Evolutionary conservation across 1,140 invertebrate species (phyloP).

Genomic region (Leptinotarsa lineolata): DNA sequence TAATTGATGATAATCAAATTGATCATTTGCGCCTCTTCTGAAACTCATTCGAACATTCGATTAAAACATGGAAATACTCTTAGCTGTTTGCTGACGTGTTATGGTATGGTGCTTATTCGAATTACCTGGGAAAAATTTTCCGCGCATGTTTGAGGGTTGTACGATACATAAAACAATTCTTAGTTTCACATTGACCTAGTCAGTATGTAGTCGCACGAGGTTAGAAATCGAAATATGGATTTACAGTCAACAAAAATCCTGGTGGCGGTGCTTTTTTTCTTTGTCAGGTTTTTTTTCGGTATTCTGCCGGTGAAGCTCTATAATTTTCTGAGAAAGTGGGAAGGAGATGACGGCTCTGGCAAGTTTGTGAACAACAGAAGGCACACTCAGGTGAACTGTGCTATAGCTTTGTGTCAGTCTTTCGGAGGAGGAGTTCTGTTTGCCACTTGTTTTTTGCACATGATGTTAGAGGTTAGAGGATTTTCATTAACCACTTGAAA

Average conservation of each 20-base stretch:
- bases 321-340: conserved; percentile 44
- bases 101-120: too few relatives aligned
- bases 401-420: conserved; percentile 58
- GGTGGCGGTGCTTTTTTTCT: conserved; percentile 51
- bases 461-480: conserved; percentile 55
- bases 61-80: too few relatives aligned
- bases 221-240: conserved; percentile 41
- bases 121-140: not conserved
- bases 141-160: conserved; percentile 2
- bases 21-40: too few relatives aligned
- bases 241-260: conserved; percentile 49
- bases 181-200: not conserved
- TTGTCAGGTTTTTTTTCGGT: conserved; percentile 51
- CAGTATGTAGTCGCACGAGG: conserved; percentile 10
- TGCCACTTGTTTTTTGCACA: conserved; percentile 69
- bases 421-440: conserved; percentile 71
- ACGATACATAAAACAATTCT: not conserved
- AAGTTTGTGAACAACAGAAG: conserved; percentile 45
- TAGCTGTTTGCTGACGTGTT: too few relatives aligned
- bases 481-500: too few relatives aligned
- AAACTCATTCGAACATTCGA: too few relatives aligned
- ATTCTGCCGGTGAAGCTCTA: conserved; percentile 53
- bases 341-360: conserved; percentile 42
- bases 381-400: conserved; percentile 47
- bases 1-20: too few relatives aligned